Evolutionary conservation across 2,113 vertebrate genomes (phyloP), one percentile per base, ranked within the genome.

Genomic region (Elachura formosa): DNA sequence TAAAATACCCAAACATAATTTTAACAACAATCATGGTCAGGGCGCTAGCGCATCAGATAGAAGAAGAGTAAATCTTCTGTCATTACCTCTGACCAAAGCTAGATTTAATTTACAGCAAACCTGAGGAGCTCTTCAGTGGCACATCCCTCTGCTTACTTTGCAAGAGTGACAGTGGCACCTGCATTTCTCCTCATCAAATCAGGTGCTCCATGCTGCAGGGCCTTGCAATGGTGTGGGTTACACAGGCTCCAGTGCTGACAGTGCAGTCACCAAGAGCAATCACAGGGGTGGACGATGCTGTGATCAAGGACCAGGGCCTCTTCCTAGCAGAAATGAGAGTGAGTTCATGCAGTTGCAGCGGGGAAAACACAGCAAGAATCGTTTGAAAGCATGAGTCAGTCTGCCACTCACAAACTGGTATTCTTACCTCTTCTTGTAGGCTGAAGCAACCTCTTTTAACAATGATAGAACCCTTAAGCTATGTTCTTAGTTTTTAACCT

Each of bases 201-300:
- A 10, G 21, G 9, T 0, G 2, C 34, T 22, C 34, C 51, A 2
- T 9, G 25, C 23, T 54, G 33, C 3, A 3, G 48, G 17, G 17
- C 36, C 51, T 29, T 15, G 36, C 6, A 20, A 1, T 1, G 19
- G 4, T 14, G 36, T 13, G 48, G 21, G 24, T 73, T 11, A 48
- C 22, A 31, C 7, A 19, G 12, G 31, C 18, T 52, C 34, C 91
- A 62, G 3, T 5, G 15, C 56, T 52, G 51, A 3, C 1, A 11
- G 7, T 4, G 18, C 1, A 1, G 20, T 22, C 45, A 36, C 23
- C 18, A 23, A 40, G 21, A 33, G 3, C 2, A 2, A 3, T 16
- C 63, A 13, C 24, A 36, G 40, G 18, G 46, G 2, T 16, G 38
- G 29, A 17, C 3, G 1, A 15, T n/a, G 41, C 6, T 25, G 10